Evolutionary conservation across 2,797 vertebrate genomes (phyloP).

Genomic region (Sebastolobus altivelis): DNA sequence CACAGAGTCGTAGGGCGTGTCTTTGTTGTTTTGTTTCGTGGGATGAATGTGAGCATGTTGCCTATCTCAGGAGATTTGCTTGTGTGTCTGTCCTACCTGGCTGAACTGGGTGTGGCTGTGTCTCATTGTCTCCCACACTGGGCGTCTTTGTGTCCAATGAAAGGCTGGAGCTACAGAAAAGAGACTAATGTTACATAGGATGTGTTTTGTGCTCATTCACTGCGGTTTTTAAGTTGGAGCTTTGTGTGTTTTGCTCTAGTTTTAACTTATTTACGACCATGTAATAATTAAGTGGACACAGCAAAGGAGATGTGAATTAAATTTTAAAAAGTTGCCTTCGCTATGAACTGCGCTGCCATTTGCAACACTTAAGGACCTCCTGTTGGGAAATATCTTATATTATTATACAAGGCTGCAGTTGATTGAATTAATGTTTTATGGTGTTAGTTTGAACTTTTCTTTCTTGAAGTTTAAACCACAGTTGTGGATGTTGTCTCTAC

Average conservation of each 20-base stretch:
- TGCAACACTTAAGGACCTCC: background rate
- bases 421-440: slow-evolving; percentile 27
- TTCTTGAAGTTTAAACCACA: background rate
- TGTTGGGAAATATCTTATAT: background rate
- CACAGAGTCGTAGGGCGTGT: slow-evolving; percentile 75
- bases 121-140: slow-evolving; percentile 78
- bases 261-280: slow-evolving; percentile 25
- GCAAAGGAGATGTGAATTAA: background rate
- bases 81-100: slow-evolving; percentile 75
- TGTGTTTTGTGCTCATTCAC: slow-evolving; percentile 70
- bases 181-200: slow-evolving; percentile 80
- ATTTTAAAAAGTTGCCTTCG: background rate
- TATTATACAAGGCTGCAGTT: background rate
- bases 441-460: background rate
- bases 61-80: slow-evolving; percentile 68
- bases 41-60: slow-evolving; percentile 68
- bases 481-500: background rate
- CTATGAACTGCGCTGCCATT: background rate
- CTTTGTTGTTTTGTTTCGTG: slow-evolving; percentile 75
- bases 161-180: slow-evolving; percentile 75
- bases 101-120: slow-evolving; percentile 79
- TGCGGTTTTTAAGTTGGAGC: slow-evolving; percentile 31
- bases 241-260: slow-evolving; percentile 28
- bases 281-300: background rate
- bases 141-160: slow-evolving; percentile 78